phyloP scores from a whole-genome alignment of 2,797 vertebrate genomes.

The Masticophis lateralis region DNA sequence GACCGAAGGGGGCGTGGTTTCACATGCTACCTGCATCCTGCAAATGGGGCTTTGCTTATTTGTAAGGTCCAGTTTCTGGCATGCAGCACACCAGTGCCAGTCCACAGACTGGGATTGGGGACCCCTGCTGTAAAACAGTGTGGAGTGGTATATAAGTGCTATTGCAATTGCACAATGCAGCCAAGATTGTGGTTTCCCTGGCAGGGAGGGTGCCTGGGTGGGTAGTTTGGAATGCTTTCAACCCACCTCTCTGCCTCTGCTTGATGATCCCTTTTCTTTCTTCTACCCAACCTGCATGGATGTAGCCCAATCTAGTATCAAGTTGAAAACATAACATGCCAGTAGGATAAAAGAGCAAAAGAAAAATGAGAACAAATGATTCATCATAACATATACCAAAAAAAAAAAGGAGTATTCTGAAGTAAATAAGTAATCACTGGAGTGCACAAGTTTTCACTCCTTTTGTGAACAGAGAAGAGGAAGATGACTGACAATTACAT shows the following conservation, averaged over 20 bases:
- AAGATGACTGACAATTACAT: neutral
- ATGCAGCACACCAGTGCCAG: neutral
- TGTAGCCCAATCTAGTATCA: neutral
- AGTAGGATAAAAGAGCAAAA: neutral
- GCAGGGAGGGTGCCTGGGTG: neutral
- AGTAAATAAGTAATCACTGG: neutral
- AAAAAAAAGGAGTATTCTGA: neutral
- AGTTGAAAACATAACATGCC: neutral
- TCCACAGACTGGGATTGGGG: neutral
- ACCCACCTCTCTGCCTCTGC: neutral
- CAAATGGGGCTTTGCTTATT: neutral
- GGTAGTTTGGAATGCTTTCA: neutral
- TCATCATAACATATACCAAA: neutral
- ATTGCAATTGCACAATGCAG: neutral
- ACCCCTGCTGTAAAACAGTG: neutral
- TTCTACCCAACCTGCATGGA: neutral
- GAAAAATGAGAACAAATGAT: neutral
- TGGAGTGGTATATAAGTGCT: neutral
- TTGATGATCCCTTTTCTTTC: neutral
- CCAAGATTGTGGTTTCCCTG: neutral
- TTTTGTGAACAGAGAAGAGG: neutral
- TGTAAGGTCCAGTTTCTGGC: neutral
- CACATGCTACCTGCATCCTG: too few species aligned
- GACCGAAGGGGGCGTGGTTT: too few species aligned
- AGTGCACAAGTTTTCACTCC: neutral